Evolutionary conservation across 2,888 invertebrate species (phyloP).

Genomic region (Bellardia bayeri): DNA sequence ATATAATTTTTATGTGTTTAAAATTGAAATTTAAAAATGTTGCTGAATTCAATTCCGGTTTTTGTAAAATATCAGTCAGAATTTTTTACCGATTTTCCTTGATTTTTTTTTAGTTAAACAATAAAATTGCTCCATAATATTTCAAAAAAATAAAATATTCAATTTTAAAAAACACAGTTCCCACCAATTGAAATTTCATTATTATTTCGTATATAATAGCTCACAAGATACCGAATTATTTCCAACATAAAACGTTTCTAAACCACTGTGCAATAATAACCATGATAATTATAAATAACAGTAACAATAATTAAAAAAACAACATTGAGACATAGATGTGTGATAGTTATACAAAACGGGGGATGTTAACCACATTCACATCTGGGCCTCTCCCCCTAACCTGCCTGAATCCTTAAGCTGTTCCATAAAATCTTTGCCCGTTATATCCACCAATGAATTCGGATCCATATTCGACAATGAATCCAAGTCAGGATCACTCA

Average conservation of each 20-base stretch:
- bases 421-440: conserved; percentile 88
- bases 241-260: too few relatives aligned
- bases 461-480: conserved; percentile 95
- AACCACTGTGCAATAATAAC: not conserved
- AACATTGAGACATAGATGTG: conserved; percentile 79
- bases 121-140: too few relatives aligned
- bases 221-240: not conserved
- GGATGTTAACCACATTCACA: conserved; percentile 75
- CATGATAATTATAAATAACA: conserved; percentile 23
- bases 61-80: too few relatives aligned
- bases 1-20: too few relatives aligned
- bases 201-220: not conserved
- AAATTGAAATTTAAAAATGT: too few relatives aligned
- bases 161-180: too few relatives aligned
- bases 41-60: too few relatives aligned
- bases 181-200: too few relatives aligned
- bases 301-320: conserved; percentile 56
- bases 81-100: too few relatives aligned
- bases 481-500: conserved; percentile 93
- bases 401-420: conserved; percentile 90
- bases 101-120: too few relatives aligned
- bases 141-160: too few relatives aligned
- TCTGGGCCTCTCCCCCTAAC: conserved; percentile 83
- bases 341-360: conserved; percentile 73
- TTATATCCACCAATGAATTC: conserved; percentile 93